Base-by-base conservation (phyloP, 1,140 invertebrate genomes). In the Caenorhabditis inopinata region DNA sequence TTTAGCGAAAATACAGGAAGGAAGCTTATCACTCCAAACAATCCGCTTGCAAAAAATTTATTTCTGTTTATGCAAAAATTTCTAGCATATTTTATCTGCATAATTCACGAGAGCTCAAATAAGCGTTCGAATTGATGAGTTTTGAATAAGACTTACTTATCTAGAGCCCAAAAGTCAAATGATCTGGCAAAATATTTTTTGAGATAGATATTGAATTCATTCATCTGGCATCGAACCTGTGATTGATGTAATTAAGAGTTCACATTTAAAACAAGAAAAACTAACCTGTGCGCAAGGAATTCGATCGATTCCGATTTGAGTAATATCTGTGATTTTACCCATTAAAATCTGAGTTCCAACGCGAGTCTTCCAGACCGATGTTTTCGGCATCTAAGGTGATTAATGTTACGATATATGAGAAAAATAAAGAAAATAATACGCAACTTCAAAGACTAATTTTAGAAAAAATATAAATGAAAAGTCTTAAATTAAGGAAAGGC, bases 121-220 rank as follows among this genome's bases (percentile, higher is more conserved):
- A n/a, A n/a, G n/a, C n/a, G n/a, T 42, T 38, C 7, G 0, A 21
- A 45, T 51, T 18, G 3, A n/a, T 27, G 12, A 11, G 9, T 42
- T 16, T n/a, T 7, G 1, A 35, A 35, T n/a, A n/a, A n/a, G n/a
- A 38, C 18, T 53, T 9, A 77, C 76, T 46, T 73, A 62, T 87
- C 85, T 3, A 88, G 68, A 11, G 85, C 86, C 86, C 86, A 87
- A 12, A 84, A 83, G 78, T 87, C 84, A 16, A 76, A 76, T 2
- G 74, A 81, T 25, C 49, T 58, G 23, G 81, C 76, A 74, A 79
- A 87, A 48, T 85, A 87, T 12, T 82, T 85, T 16, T 86, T 83
- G 4, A 83, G 78, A 75, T 85, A 84, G 18, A 73, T 76, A 68
- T 84, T 86, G 85, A 85, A 87, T 25, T 85, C 85, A 53, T 87